Evolutionary conservation across 2,888 invertebrate genomes (phyloP), one percentile per base, ranked within the genome.

Genomic region (Erynnis tages): DNA sequence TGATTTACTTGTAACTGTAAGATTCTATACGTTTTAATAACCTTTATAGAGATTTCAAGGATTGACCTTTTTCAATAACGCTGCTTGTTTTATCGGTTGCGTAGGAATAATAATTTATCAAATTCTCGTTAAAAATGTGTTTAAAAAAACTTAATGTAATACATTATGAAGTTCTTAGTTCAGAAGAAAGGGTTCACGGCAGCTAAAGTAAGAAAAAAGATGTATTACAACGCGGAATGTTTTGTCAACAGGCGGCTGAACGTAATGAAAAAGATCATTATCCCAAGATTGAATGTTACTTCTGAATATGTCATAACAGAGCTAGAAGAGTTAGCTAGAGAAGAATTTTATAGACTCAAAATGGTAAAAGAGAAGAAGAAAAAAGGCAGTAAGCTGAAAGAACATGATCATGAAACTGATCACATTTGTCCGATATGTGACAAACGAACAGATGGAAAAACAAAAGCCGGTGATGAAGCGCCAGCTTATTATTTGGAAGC

Each of bases 271-370:
- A 77, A 68, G 59, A 59, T 75, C 1, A 59, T 76, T 2, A 61
- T 76, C 55, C 77, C 76, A 35, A 67, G 64, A 58, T 67, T 67
- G 3, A 55, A 62, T 38, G 46, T 46, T 0, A 73, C 71, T 0
- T 64, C 73, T n/a, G 21, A 32, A 1, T 75, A 74, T 41, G 72
- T 78, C 21, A 0, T 62, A 2, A 30, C 56, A 8, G 73, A 73
- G 54, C 46, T 79, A 6, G 73, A 80, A 59, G 76, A 78, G 45
- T 44, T 65, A 11, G 69, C 60, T 1, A 62, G 75, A 56, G 75
- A 79, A 55, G 76, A 76, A 46, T 60, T 69, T 35, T 65, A 59
- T 32, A 66, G 72, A 57, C 62, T 75, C 2, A 75, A 73, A 53
- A 71, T 64, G 46, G 53, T 67, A 1, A 66, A 66, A 58, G 58